Percentiles rank a stretch among this genome's conserved stretches.
These are phyloP conservation scores for Mya arenaria DNA, from an alignment of 1,140 invertebrate species.

Conservation along the genomic window DNA sequence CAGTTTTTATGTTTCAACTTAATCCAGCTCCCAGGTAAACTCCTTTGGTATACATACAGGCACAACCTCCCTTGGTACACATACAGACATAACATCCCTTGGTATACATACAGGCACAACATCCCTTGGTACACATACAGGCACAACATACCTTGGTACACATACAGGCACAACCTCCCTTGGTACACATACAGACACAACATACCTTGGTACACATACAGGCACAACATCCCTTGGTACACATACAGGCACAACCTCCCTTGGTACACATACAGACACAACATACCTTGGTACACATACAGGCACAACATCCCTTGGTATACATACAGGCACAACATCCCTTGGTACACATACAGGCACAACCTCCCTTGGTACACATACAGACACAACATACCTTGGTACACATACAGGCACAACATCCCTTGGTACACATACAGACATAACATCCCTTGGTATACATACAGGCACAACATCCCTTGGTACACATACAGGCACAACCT, in stretches of 20 bases:
- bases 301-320: background rate
- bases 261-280: background rate
- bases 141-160: background rate
- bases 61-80: slow-evolving; percentile 83
- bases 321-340: background rate
- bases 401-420: background rate
- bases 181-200: background rate
- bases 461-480: background rate
- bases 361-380: background rate
- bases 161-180: background rate
- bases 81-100: slow-evolving; percentile 82
- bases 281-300: background rate
- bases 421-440: background rate
- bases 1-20: no score
- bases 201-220: background rate
- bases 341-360: background rate
- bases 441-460: background rate
- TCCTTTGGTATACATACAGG: slow-evolving; percentile 79
- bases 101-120: background rate
- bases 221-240: background rate
- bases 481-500: background rate
- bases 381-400: background rate
- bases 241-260: background rate
- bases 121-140: background rate
- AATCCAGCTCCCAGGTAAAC: no score